A percentile compares a stretch with the other conserved stretches of the same genome.
phyloP scores from a whole-genome alignment of 2,113 vertebrate genomes.

The Climacteris rufus region DNA sequence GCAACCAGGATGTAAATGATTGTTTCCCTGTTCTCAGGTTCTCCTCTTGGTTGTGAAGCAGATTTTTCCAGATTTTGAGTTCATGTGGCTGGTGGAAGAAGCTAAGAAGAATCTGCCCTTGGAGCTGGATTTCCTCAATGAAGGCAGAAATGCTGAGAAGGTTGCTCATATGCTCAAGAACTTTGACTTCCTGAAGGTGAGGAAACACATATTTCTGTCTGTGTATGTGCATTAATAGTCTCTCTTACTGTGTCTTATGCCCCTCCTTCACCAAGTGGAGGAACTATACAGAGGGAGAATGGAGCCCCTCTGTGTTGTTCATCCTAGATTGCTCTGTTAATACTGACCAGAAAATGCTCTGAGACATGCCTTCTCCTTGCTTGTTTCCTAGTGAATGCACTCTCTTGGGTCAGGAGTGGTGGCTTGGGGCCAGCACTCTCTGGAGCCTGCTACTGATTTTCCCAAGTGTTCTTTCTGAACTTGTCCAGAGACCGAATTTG shows the following conservation, averaged over 20 bases:
- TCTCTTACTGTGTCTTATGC: background rate
- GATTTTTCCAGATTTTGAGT: conserved; percentile 94
- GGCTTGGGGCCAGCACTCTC: background rate
- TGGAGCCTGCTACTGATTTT: background rate
- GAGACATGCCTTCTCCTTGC: background rate
- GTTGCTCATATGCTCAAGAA: conserved; percentile 84
- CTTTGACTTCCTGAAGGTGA: conserved; percentile 88
- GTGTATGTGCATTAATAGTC: background rate
- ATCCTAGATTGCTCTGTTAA: background rate
- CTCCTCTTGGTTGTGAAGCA: conserved; percentile 84
- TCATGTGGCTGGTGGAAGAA: conserved; percentile 97
- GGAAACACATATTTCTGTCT: background rate
- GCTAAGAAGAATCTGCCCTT: conserved; percentile 95
- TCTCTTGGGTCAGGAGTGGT: background rate
- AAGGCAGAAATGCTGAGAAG: conserved; percentile 92
- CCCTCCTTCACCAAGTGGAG: background rate
- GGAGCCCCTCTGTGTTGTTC: background rate
- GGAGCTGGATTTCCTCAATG: conserved; percentile 94
- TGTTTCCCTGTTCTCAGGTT: conserved; percentile 72
- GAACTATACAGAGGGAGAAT: background rate
- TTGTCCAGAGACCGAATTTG: background rate
- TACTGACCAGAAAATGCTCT: background rate
- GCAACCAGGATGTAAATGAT: background rate
- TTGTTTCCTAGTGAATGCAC: background rate
- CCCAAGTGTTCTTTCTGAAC: background rate